Percentiles rank a stretch among this genome's conserved stretches.
Conservation (phyloP, 2,113 vertebrate genomes). For the Nyctibius bracteatus region DNA sequence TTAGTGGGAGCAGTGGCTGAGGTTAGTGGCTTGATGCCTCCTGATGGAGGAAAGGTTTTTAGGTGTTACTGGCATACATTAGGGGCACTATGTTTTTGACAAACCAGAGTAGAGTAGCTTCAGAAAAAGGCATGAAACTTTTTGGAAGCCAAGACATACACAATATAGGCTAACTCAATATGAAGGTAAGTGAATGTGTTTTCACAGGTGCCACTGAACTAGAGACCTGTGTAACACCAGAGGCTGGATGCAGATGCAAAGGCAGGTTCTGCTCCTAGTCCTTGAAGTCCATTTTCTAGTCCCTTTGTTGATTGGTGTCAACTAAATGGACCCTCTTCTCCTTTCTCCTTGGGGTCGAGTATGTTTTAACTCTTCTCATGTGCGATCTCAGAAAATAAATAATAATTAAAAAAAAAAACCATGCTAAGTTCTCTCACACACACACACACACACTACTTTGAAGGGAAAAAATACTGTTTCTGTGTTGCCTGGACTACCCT, state of each 20-base stretch:
- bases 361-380: not conserved
- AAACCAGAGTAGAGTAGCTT: not conserved
- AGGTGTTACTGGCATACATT: not conserved
- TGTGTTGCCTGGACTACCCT: not conserved
- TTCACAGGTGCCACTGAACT: not conserved
- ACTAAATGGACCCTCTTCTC: not conserved
- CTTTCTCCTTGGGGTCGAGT: not conserved
- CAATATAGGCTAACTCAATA: not conserved
- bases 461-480: not conserved
- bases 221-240: not conserved
- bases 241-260: fast-evolving
- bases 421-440: not conserved
- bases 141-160: not conserved
- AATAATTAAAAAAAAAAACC: not conserved
- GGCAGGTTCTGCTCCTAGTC: not conserved
- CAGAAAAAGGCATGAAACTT: not conserved
- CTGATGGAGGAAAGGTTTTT: not conserved
- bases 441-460: not conserved
- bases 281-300: not conserved
- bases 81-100: not conserved
- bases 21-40: not conserved
- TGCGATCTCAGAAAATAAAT: not conserved
- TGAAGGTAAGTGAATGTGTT: not conserved
- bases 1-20: not conserved
- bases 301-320: not conserved